A percentile compares a stretch with the other conserved stretches of the same genome.
phyloP scores from a whole-genome alignment of 2,113 vertebrate genomes.

The Mustelus asterias region DNA sequence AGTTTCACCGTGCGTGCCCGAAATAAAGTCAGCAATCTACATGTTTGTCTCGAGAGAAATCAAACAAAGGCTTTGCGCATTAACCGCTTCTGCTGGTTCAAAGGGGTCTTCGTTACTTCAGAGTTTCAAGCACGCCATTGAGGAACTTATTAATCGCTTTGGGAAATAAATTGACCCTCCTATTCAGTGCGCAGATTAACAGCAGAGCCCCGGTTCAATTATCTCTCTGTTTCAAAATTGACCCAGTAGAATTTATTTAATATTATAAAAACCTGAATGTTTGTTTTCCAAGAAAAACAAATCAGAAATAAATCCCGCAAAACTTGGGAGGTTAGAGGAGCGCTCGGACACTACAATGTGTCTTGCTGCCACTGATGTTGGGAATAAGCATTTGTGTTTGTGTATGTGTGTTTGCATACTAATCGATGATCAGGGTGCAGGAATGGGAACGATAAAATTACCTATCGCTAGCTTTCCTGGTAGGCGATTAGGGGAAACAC shows the following conservation, averaged over 20 bases:
- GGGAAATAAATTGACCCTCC: background rate
- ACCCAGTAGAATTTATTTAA: background rate
- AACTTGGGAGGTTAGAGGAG: background rate
- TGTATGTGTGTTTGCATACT: background rate
- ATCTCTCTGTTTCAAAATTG: background rate
- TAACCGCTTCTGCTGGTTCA: background rate
- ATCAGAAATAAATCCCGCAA: background rate
- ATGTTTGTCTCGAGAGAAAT: no score
- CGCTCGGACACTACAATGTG: background rate
- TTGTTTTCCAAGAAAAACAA: background rate
- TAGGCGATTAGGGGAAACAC: background rate
- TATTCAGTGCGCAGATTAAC: background rate
- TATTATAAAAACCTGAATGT: background rate
- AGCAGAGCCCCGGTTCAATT: background rate
- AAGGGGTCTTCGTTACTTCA: background rate
- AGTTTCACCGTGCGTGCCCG: no score
- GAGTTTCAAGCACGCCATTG: no score
- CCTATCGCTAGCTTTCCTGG: background rate
- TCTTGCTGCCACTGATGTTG: background rate
- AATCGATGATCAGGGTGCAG: background rate
- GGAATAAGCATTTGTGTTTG: background rate
- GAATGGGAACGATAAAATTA: no score
- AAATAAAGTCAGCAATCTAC: background rate
- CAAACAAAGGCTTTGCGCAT: background rate
- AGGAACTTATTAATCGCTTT: background rate